Evolutionary conservation across 2,797 vertebrate species (phyloP).

Genomic region (Chelon labrosus): DNA sequence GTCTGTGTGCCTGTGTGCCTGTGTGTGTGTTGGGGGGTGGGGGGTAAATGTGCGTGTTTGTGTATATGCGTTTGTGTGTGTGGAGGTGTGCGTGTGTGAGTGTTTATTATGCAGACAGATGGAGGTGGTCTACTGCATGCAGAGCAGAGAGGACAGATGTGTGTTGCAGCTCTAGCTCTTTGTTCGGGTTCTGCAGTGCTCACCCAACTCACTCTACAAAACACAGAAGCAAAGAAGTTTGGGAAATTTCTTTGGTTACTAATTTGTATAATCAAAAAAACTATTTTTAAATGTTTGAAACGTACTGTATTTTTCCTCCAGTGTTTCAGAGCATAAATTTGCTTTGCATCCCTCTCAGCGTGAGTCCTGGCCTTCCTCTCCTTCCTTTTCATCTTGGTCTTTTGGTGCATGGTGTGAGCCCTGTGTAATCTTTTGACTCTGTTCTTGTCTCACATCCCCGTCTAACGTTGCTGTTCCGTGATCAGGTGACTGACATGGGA

Average conservation of each 20-base stretch:
- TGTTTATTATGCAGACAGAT: slow-evolving; percentile 80
- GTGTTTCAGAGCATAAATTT: slow-evolving; percentile 1
- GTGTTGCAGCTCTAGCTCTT: slow-evolving; percentile 54
- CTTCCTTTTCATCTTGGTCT: slow-evolving; percentile 17
- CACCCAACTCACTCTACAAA: slow-evolving; percentile 18
- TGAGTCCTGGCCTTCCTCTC: background rate
- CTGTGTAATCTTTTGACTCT: slow-evolving; percentile 62
- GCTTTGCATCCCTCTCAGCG: slow-evolving; percentile 14
- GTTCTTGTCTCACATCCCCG: slow-evolving; percentile 58
- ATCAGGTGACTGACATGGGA: slow-evolving; percentile 62
- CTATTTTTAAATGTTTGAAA: slow-evolving; percentile 15
- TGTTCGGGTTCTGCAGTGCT: slow-evolving; percentile 65
- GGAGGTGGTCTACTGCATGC: slow-evolving; percentile 77
- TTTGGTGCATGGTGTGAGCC: slow-evolving; percentile 41
- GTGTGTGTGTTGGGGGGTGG: background rate
- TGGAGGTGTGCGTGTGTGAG: slow-evolving; percentile 12
- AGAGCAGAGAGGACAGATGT: slow-evolving; percentile 72
- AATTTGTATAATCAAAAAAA: too few relatives aligned
- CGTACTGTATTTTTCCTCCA: background rate
- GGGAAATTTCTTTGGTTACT: too few relatives aligned
- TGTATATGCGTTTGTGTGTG: slow-evolving; percentile 28
- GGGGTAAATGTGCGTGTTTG: background rate
- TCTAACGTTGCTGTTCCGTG: slow-evolving; percentile 62
- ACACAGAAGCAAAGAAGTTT: slow-evolving; percentile 27
- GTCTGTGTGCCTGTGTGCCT: slow-evolving; percentile 13